phyloP scores from a whole-genome alignment of 1,140 invertebrate species.

The Ylistrum balloti region DNA sequence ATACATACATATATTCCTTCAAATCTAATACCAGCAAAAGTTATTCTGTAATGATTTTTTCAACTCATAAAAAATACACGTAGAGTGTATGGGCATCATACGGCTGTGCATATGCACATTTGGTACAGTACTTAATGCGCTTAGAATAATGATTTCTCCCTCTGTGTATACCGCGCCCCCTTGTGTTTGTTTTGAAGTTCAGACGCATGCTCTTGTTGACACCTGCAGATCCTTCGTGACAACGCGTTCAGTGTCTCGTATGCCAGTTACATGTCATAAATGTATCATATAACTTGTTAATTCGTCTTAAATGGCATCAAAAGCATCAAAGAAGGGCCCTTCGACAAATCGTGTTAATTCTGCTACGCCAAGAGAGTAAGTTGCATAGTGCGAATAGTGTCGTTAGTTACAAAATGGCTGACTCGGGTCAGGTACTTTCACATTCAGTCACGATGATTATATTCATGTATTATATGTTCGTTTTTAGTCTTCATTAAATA shows the following conservation, averaged over 20 bases:
- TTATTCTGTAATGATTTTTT: too few relatives aligned
- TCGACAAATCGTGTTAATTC: slow-evolving; percentile 72
- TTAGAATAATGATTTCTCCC: slow-evolving; percentile 51
- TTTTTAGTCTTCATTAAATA: not conserved
- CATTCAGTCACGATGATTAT: not conserved
- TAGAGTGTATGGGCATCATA: not conserved
- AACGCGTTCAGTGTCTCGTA: slow-evolving; percentile 55
- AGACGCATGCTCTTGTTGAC: slow-evolving; percentile 63
- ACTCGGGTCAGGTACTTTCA: slow-evolving; percentile 37
- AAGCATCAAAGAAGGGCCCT: slow-evolving; percentile 74
- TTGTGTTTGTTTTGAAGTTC: slow-evolving; percentile 50
- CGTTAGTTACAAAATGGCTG: slow-evolving; percentile 80
- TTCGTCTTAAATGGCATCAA: slow-evolving; percentile 72
- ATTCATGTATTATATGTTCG: not conserved
- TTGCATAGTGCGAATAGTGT: slow-evolving; percentile 63
- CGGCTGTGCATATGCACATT: too few relatives aligned
- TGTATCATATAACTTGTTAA: slow-evolving; percentile 41
- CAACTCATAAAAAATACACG: too few relatives aligned
- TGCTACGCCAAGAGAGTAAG: slow-evolving; percentile 79
- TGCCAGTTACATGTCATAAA: not conserved
- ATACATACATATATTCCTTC: too few relatives aligned
- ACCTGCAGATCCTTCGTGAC: slow-evolving; percentile 63
- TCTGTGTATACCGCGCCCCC: slow-evolving; percentile 59
- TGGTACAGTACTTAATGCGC: slow-evolving; percentile 1
- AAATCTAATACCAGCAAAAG: too few relatives aligned